Conservation (phyloP, 1,140 invertebrate genomes). For the Matsumurasca onukii region DNA sequence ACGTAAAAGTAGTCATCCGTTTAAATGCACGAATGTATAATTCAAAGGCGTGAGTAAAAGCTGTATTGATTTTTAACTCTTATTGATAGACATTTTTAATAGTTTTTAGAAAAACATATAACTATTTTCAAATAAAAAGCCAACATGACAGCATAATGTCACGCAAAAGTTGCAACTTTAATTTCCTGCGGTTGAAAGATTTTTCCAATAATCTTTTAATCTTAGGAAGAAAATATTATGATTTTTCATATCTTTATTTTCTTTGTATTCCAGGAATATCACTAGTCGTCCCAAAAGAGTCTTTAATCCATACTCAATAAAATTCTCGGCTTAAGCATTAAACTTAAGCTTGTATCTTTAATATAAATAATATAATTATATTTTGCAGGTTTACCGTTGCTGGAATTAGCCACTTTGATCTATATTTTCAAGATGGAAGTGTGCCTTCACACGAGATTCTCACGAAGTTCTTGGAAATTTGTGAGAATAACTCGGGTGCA, state of each 20-base stretch:
- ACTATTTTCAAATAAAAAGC: neutral
- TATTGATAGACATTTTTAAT: neutral
- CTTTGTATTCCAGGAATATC: no score
- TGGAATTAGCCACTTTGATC: constrained; percentile 92
- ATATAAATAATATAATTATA: neutral
- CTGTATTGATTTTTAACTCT: neutral
- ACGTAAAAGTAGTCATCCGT: constrained; percentile 89
- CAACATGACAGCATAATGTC: no score
- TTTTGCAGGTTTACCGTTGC: constrained; percentile 70
- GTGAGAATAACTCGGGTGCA: constrained; percentile 84
- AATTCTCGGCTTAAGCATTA: no score
- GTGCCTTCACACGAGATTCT: constrained; percentile 90
- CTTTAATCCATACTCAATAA: no score
- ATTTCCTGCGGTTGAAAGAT: no score
- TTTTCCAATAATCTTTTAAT: no score
- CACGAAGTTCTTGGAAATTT: constrained; percentile 84
- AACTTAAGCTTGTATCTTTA: neutral
- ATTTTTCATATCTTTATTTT: no score
- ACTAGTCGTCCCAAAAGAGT: no score
- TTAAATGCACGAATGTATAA: constrained; percentile 97
- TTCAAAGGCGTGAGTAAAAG: constrained; percentile 59
- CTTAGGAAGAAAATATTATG: no score
- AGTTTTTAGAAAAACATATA: neutral
- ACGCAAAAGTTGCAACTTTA: no score
- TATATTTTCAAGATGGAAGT: constrained; percentile 97